Evolutionary conservation across 2,888 invertebrate species (phyloP).

Genomic region (Caenorhabditis wallacei): DNA sequence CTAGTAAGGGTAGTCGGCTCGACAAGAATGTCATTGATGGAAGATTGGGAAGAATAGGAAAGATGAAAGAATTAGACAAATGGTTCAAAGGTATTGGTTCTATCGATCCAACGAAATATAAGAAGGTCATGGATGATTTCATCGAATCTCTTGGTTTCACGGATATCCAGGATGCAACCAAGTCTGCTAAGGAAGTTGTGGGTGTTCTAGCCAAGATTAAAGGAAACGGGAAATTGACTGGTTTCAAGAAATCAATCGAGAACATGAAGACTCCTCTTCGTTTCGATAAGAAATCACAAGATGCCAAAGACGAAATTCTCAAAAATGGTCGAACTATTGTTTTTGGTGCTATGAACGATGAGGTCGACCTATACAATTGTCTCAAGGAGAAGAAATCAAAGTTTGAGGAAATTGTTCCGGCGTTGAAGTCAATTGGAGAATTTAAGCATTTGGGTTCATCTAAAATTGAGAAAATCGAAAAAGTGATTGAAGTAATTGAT

Average conservation of each 20-base stretch:
- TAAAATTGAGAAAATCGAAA: not conserved
- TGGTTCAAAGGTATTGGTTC: too few species aligned
- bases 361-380: not conserved
- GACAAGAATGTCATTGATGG: too few species aligned
- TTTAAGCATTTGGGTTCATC: not conserved
- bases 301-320: not conserved
- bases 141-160: not conserved
- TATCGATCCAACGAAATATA: too few species aligned
- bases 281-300: too few species aligned
- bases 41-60: too few species aligned
- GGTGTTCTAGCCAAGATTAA: not conserved
- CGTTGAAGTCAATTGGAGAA: not conserved
- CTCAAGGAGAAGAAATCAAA: not conserved
- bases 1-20: too few species aligned
- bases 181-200: not conserved
- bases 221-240: not conserved
- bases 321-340: not conserved
- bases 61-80: too few species aligned
- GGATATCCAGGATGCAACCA: not conserved
- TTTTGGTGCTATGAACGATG: not conserved
- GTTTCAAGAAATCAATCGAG: not conserved
- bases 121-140: not conserved
- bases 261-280: too few species aligned
- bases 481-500: too few species aligned
- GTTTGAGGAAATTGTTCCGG: not conserved